A percentile compares a stretch with the other conserved stretches of the same genome.
These are phyloP conservation scores for Pogoniulus pusillus DNA, from an alignment of 2,797 vertebrate genomes.

Conservation along the genomic window DNA sequence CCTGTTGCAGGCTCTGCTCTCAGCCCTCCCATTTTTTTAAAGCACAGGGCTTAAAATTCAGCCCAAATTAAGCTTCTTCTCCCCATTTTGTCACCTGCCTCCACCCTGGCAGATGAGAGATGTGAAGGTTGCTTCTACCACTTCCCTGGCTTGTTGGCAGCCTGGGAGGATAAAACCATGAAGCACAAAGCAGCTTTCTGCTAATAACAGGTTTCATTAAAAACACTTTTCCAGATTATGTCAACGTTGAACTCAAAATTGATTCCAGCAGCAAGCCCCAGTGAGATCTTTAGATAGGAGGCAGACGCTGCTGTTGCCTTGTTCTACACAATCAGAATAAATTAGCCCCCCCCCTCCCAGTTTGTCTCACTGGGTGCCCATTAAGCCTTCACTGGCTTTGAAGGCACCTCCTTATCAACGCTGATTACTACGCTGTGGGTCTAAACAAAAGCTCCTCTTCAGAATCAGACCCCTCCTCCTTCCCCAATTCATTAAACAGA, in stretches of 20 bases:
- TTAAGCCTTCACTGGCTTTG: slow-evolving; percentile 30
- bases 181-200: neutral
- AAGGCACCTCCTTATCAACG: slow-evolving; percentile 23
- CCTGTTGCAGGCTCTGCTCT: neutral
- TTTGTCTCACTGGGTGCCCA: neutral
- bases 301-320: neutral
- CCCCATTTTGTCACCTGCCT: neutral
- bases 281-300: slow-evolving; percentile 18
- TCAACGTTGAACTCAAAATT: slow-evolving; percentile 44
- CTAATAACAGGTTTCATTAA: slow-evolving; percentile 1
- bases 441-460: slow-evolving; percentile 29
- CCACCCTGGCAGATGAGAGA: neutral
- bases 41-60: neutral
- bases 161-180: neutral
- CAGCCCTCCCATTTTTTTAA: neutral
- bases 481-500: slow-evolving; percentile 43
- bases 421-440: slow-evolving; percentile 8
- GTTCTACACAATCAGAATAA: slow-evolving; percentile 9
- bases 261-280: slow-evolving; percentile 12
- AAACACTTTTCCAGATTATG: neutral
- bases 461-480: slow-evolving; percentile 18
- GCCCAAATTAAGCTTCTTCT: neutral
- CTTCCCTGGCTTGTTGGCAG: neutral
- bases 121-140: fast-evolving
- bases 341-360: neutral